Percentiles rank a stretch among this genome's conserved stretches.
phyloP scores from a whole-genome alignment of 2,888 invertebrate genomes.

The Dicranocentrus wangi region DNA sequence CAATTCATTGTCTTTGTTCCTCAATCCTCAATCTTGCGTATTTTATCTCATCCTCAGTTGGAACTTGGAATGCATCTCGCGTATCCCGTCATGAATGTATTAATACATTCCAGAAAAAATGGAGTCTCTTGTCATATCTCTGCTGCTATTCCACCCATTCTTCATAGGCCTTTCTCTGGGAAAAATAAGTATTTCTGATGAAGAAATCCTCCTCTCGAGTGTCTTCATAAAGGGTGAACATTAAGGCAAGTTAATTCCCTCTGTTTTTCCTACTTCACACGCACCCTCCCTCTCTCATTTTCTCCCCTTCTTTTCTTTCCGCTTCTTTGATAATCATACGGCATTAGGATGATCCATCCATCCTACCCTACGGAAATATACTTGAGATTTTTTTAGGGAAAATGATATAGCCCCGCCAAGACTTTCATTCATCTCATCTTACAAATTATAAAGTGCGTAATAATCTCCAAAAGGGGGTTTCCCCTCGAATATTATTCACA shows the following conservation, averaged over 20 bases:
- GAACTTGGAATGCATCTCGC: too few species aligned
- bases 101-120: too few species aligned
- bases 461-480: conserved; percentile 2
- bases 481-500: conserved; percentile 16
- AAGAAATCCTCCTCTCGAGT: too few species aligned
- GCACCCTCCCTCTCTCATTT: conserved; percentile 6
- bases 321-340: background rate
- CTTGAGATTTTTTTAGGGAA: background rate
- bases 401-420: background rate
- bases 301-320: background rate
- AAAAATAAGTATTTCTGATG: too few species aligned
- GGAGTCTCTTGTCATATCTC: too few species aligned
- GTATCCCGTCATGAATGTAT: too few species aligned
- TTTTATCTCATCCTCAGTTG: background rate
- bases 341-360: background rate
- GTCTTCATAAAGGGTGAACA: too few species aligned
- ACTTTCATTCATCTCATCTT: background rate
- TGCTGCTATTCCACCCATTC: too few species aligned
- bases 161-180: too few species aligned
- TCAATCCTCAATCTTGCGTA: background rate
- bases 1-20: background rate
- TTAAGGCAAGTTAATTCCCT: background rate
- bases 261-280: background rate
- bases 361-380: background rate
- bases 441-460: conserved; percentile 2